Evolutionary conservation across 2,797 vertebrate species (phyloP).

Genomic region (Bufotes viridis): DNA sequence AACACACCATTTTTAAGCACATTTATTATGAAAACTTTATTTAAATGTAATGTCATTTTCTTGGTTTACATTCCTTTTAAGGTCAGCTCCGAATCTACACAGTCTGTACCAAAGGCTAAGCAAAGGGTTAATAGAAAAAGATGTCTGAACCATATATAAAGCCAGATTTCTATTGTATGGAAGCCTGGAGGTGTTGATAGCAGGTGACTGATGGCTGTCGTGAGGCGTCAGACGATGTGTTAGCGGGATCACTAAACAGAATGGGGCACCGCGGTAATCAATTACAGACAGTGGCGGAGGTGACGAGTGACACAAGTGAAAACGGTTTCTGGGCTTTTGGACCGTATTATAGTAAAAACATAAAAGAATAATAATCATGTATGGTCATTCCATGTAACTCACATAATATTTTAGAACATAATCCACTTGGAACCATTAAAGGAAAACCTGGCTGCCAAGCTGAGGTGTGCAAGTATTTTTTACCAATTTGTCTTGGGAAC

Average conservation of each 20-base stretch:
- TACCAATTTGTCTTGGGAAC: conserved; percentile 41
- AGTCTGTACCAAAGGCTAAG: not conserved
- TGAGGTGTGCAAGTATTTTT: conserved; percentile 37
- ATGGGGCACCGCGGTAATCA: not conserved
- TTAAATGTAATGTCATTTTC: no score
- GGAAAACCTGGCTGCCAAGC: conserved; percentile 8
- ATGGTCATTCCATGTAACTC: conserved; percentile 21
- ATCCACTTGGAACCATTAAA: conserved; percentile 36
- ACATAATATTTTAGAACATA: conserved; percentile 36
- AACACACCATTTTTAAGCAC: no score
- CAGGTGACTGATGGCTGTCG: conserved; percentile 22
- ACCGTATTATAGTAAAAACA: conserved; percentile 24
- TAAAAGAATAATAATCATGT: conserved; percentile 21
- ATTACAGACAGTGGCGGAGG: conserved; percentile 1
- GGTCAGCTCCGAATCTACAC: not conserved
- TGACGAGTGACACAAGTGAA: not conserved
- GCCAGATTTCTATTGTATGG: not conserved
- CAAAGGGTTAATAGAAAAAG: not conserved
- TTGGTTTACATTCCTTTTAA: no score
- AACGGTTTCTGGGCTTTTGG: conserved; percentile 15
- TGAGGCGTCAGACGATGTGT: conserved; percentile 19
- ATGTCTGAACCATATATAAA: not conserved
- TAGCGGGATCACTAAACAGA: conserved; percentile 9
- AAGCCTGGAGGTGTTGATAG: not conserved
- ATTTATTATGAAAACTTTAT: no score